Evolutionary conservation across 2,797 vertebrate genomes (phyloP).

Genomic region (Macroramphosus scolopax): DNA sequence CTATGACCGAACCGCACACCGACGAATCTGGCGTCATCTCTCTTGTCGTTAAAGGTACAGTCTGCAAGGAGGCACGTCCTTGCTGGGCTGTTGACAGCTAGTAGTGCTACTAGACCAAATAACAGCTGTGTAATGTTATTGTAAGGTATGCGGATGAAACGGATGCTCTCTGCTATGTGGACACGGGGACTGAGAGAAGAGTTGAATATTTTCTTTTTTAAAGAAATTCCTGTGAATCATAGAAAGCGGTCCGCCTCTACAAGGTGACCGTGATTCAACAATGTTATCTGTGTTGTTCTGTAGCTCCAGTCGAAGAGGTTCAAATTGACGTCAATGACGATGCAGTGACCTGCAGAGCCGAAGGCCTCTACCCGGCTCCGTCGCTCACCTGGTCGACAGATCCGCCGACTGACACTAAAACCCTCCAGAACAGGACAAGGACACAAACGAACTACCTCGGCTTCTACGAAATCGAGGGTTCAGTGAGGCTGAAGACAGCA

Average conservation of each 20-base stretch:
- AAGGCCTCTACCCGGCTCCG: constrained; percentile 17
- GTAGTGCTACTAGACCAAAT: background rate
- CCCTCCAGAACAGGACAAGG: constrained; percentile 8
- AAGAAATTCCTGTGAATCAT: too few relatives aligned
- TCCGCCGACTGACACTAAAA: background rate
- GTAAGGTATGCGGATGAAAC: too few relatives aligned
- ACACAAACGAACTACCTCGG: background rate
- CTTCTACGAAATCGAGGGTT: constrained; percentile 14
- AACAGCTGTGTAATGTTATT: background rate
- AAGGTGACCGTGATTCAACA: too few relatives aligned
- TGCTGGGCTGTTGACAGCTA: background rate
- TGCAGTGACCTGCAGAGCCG: constrained; percentile 6
- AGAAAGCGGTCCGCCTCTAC: too few relatives aligned
- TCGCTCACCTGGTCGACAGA: constrained; percentile 20
- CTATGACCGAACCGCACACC: background rate
- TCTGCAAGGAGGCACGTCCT: too few relatives aligned
- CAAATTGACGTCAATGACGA: background rate
- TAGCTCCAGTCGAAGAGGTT: constrained; percentile 17
- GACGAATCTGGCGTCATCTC: constrained; percentile 8
- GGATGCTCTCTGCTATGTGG: too few relatives aligned
- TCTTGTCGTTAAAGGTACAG: constrained; percentile 17
- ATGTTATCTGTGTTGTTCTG: background rate
- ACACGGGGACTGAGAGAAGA: too few relatives aligned
- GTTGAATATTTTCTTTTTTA: too few relatives aligned
- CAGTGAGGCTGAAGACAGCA: background rate